Evolutionary conservation across 1,140 invertebrate genomes (phyloP).

Genomic region (Sycobia sp.): DNA sequence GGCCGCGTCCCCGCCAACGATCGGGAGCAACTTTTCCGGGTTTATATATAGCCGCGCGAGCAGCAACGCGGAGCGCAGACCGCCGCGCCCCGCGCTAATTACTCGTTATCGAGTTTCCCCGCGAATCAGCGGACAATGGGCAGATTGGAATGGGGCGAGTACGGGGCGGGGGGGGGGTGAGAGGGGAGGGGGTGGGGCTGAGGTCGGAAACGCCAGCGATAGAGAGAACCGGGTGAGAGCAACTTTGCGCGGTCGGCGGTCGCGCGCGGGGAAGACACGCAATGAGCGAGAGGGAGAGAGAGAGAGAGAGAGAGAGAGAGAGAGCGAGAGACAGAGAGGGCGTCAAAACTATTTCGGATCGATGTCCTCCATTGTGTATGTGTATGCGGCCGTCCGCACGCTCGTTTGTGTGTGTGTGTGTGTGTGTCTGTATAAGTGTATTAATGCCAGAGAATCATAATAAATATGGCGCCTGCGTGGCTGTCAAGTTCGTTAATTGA

Average conservation of each 20-base stretch:
- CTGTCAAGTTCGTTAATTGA: slow-evolving; percentile 12
- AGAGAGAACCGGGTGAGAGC: neutral
- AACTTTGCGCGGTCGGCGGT: neutral
- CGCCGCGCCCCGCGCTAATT: too few species aligned
- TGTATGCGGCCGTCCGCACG: too few species aligned
- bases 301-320: too few species aligned
- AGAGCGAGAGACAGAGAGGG: too few species aligned
- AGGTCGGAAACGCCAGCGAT: neutral
- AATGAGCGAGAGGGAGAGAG: too few species aligned
- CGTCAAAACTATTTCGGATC: slow-evolving; percentile 29
- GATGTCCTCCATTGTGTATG: slow-evolving; percentile 24
- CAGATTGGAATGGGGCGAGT: neutral
- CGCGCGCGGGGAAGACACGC: too few species aligned
- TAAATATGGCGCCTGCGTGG: neutral
- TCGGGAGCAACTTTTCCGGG: slow-evolving; percentile 12
- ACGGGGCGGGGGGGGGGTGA: neutral
- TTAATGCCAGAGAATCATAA: slow-evolving; percentile 16
- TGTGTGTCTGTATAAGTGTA: too few species aligned
- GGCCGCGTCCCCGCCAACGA: too few species aligned
- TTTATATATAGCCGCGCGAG: slow-evolving; percentile 11
- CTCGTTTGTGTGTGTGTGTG: too few species aligned
- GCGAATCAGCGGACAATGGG: slow-evolving; percentile 25
- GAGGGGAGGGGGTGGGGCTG: neutral
- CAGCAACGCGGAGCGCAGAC: too few species aligned
- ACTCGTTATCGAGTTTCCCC: slow-evolving; percentile 32